Evolutionary conservation across 2,888 invertebrate genomes (phyloP).

Genomic region (Drosophila siamana): DNA sequence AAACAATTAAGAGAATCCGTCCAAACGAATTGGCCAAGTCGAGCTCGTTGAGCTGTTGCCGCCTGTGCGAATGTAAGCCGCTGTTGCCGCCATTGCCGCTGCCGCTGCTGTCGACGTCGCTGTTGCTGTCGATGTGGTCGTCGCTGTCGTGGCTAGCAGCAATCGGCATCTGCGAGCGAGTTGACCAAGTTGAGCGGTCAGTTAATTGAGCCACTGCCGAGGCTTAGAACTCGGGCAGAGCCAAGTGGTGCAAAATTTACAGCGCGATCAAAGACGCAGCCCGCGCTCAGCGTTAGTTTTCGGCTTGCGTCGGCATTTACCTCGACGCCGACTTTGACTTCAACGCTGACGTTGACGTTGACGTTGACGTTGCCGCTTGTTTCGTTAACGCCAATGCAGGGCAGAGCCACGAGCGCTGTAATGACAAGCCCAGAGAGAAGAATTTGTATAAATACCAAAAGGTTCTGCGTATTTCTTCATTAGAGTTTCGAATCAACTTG

Average conservation of each 20-base stretch:
- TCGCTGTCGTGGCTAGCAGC: neutral
- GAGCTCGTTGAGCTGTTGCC: slow-evolving; percentile 31
- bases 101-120: slow-evolving; percentile 5
- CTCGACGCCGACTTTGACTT: slow-evolving; percentile 15
- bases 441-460: slow-evolving; percentile 83
- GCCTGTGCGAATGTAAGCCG: slow-evolving; percentile 64
- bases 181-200: slow-evolving; percentile 45
- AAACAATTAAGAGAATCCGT: slow-evolving; percentile 79
- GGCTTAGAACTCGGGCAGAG: slow-evolving; percentile 70
- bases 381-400: slow-evolving; percentile 26
- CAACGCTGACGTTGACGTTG: neutral
- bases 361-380: slow-evolving; percentile 15
- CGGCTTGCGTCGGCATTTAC: slow-evolving; percentile 17
- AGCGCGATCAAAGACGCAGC: slow-evolving; percentile 56
- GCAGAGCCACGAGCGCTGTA: slow-evolving; percentile 57
- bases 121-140: slow-evolving; percentile 3
- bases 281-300: slow-evolving; percentile 14
- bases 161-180: slow-evolving; percentile 32
- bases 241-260: slow-evolving; percentile 75
- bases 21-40: slow-evolving; percentile 62
- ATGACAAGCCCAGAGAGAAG: slow-evolving; percentile 56
- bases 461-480: slow-evolving; percentile 80
- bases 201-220: slow-evolving; percentile 53
- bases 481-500: slow-evolving; percentile 77
- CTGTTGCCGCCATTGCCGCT: slow-evolving; percentile 10